These are phyloP conservation scores for Huso huso DNA, from an alignment of 2,797 vertebrate species.

Conservation along the genomic window DNA sequence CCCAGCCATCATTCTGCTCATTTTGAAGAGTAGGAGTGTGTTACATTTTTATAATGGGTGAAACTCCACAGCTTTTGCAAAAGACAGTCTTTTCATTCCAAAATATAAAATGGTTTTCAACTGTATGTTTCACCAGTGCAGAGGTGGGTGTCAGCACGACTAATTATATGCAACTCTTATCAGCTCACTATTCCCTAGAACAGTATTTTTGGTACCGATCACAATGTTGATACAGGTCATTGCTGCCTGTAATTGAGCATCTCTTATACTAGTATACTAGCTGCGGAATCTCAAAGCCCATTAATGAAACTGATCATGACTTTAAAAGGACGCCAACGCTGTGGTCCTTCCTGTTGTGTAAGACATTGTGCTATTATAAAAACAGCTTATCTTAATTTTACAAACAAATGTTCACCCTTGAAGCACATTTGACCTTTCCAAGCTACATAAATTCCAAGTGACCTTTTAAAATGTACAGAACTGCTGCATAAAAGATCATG, in stretches of 20 bases:
- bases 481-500: not conserved
- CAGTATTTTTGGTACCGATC: no score
- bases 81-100: no score
- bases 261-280: not conserved
- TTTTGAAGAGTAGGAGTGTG: no score
- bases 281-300: not conserved
- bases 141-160: slow-evolving; percentile 60
- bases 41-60: no score
- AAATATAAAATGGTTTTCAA: no score
- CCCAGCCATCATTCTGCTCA: no score
- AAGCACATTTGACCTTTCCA: slow-evolving; percentile 19
- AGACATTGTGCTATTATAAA: not conserved
- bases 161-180: slow-evolving; percentile 54
- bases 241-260: not conserved
- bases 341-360: not conserved
- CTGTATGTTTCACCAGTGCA: slow-evolving; percentile 25
- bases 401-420: slow-evolving; percentile 7
- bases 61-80: no score
- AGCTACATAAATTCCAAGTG: not conserved
- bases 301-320: slow-evolving; percentile 39
- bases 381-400: not conserved
- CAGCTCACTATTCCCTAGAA: slow-evolving; percentile 51
- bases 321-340: slow-evolving; percentile 27
- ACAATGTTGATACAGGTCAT: not conserved
- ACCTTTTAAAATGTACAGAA: slow-evolving; percentile 4